Base-by-base conservation (phyloP, 2,888 invertebrate species). In the Drosophila picticornis region DNA sequence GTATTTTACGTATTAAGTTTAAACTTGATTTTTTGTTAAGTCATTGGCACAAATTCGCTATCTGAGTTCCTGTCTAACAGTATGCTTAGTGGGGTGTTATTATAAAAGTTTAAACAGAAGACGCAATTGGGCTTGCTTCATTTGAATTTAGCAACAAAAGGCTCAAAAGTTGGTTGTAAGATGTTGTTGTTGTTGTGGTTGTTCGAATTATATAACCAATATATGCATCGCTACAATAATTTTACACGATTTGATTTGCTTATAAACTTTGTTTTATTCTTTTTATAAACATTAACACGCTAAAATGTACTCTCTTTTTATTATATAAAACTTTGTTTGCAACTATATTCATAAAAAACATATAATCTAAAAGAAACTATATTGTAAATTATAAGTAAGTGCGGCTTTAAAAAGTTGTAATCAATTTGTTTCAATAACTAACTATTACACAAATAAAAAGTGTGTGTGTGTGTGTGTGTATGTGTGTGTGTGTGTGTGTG, bases 231-330 rank as follows among this genome's bases (percentile, higher is more conserved):
- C 58, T 80, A 63, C 48, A 84, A 84, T 88, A 84, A 84, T 78
- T 84, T 80, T 67, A 88, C 70, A 88, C 78, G 53, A 58, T 67
- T 58, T 57, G 59, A 53, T 80, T 83, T 81, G 70, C 81, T 84
- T 81, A 88, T 75, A 84, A 88, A 83, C 79, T 85, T 88, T 65
- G 86, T 84, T 88, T 86, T 88, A 88, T 88, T 81, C 43, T 70
- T 58, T 57, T 66, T 69, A 62, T 75, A 65, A 75, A 77, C 72
- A 77, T 77, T 75, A 78, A 78, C 78, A 80, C 83, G 56, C 88
- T 84, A 88, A 83, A 84, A 73, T 74, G 58, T 74, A 87, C 56
- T 76, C 63, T 55, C 55, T 48, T 67, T 75, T 66, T 75, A 68
- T 77, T 65, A 73, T 85, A 81, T 81, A 88, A 83, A 80, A 82